Percentiles rank a stretch among this genome's conserved stretches.
These are phyloP conservation scores for Chloroclysta siterata DNA, from an alignment of 2,888 invertebrate species.

Conservation along the genomic window DNA sequence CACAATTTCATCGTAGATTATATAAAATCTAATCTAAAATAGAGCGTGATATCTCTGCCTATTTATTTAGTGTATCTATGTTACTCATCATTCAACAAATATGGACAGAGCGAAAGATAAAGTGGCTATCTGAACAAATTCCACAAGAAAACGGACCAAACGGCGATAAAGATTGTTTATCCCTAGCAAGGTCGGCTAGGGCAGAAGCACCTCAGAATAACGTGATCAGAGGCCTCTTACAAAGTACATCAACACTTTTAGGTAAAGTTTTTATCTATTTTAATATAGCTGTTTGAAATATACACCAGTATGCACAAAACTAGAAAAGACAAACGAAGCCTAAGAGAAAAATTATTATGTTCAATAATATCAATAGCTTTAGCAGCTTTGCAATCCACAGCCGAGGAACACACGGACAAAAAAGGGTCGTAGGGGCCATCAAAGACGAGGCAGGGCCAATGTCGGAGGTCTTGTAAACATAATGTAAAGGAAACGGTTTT, in stretches of 20 bases:
- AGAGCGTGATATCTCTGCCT: conserved; percentile 8
- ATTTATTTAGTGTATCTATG: conserved; percentile 23
- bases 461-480: conserved; percentile 82
- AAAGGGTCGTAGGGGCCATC: conserved; percentile 63
- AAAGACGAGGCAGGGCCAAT: conserved; percentile 64
- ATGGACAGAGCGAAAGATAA: conserved; percentile 38
- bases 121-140: conserved; percentile 32
- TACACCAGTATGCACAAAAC: background rate
- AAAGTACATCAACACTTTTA: background rate
- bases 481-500: conserved; percentile 79
- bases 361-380: background rate
- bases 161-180: conserved; percentile 48
- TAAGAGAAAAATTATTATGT: background rate
- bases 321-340: background rate
- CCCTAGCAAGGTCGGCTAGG: conserved; percentile 50
- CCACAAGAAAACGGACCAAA: conserved; percentile 27
- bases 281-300: background rate
- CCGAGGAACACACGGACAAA: conserved; percentile 65
- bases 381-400: conserved; percentile 31
- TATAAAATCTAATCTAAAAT: conserved; percentile 10
- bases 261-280: background rate
- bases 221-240: conserved; percentile 4
- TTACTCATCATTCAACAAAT: conserved; percentile 37
- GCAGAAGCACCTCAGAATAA: conserved; percentile 29
- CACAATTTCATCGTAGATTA: conserved; percentile 5